Evolutionary conservation across 2,797 vertebrate genomes (phyloP).

Genomic region (Pachyuromys duprasi): DNA sequence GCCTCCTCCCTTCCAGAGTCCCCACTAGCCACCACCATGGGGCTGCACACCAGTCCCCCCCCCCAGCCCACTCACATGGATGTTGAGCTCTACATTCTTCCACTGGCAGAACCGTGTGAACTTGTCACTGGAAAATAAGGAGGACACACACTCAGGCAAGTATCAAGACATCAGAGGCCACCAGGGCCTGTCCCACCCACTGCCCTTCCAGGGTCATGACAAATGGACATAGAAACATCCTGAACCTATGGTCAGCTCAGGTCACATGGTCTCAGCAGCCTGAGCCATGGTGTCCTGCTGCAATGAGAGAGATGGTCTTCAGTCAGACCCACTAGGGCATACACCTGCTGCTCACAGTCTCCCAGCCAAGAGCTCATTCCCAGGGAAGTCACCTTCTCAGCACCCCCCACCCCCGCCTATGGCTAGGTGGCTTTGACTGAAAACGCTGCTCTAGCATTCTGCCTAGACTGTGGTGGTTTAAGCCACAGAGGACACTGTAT

Average conservation of each 20-base stretch:
- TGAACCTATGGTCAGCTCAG: not conserved
- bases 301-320: not conserved
- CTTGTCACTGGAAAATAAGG: constrained; percentile 85
- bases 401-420: not conserved
- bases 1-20: too few species aligned
- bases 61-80: constrained; percentile 86
- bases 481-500: not conserved
- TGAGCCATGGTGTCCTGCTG: not conserved
- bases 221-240: not conserved
- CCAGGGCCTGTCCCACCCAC: not conserved
- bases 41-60: not conserved
- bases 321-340: not conserved
- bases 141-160: not conserved
- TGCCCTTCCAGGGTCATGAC: not conserved
- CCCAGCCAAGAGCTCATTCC: not conserved
- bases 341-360: rapidly evolving
- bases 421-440: not conserved
- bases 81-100: constrained; percentile 91
- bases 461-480: not conserved
- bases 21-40: not conserved
- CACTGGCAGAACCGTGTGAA: constrained; percentile 90
- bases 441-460: not conserved
- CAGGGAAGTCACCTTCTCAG: not conserved
- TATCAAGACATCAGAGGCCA: not conserved
- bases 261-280: too few species aligned